A percentile compares a stretch with the other conserved stretches of the same genome.
These are phyloP conservation scores for Megamerina dolium DNA, from an alignment of 2,888 invertebrate genomes.

Conservation along the genomic window DNA sequence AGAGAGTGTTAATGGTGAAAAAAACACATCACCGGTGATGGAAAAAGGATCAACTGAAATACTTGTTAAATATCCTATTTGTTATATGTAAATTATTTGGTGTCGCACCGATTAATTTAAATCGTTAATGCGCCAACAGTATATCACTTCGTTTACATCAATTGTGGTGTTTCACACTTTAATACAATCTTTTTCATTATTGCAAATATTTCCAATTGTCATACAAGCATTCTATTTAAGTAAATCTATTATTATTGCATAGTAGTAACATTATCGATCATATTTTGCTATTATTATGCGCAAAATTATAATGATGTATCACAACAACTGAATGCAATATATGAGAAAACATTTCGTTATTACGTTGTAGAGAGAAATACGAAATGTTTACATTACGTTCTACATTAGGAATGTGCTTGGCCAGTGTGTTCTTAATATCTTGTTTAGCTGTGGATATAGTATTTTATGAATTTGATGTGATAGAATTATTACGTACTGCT, in stretches of 20 bases:
- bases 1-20: too few relatives aligned
- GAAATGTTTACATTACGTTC: background rate
- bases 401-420: constrained; percentile 1
- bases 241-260: constrained; percentile 16
- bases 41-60: too few relatives aligned
- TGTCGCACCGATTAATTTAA: constrained; percentile 10
- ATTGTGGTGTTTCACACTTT: constrained; percentile 10
- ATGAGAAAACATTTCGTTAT: constrained; percentile 7
- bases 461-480: background rate
- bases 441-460: constrained; percentile 2
- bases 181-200: constrained; percentile 6
- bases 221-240: constrained; percentile 18
- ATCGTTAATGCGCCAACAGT: background rate
- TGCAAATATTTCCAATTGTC: constrained; percentile 7
- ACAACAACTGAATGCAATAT: constrained; percentile 5
- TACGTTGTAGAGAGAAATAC: background rate
- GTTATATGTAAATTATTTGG: constrained; percentile 18
- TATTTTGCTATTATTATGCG: constrained; percentile 11
- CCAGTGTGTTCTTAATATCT: background rate
- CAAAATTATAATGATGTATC: constrained; percentile 10
- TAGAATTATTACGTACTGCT: constrained; percentile 4
- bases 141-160: constrained; percentile 10
- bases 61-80: too few relatives aligned
- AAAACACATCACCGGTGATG: too few relatives aligned
- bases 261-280: constrained; percentile 10